Conservation (phyloP, 2,797 vertebrate genomes). For the Enteromius trimaculatus region DNA sequence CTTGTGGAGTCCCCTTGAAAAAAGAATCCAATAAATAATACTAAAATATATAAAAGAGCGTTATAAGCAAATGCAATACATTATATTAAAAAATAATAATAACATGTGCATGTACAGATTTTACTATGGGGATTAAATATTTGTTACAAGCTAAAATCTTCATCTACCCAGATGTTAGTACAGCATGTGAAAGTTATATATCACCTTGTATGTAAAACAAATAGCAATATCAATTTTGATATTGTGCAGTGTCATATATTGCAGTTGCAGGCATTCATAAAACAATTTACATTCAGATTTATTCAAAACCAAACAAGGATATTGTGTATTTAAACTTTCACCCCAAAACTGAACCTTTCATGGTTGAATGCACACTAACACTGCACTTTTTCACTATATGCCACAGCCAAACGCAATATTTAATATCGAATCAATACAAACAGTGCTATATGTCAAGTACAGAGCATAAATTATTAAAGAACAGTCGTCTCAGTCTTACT, state of each 20-base stretch:
- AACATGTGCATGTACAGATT: not conserved
- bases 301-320: not conserved
- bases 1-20: not conserved
- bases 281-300: not conserved
- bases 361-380: not conserved
- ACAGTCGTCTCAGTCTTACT: not conserved
- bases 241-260: not conserved
- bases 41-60: not conserved
- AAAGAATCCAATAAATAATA: not conserved
- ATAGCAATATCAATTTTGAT: not conserved
- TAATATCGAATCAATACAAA: conserved; percentile 33
- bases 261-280: not conserved
- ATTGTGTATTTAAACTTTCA: not conserved
- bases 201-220: not conserved
- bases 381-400: not conserved
- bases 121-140: not conserved
- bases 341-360: not conserved
- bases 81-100: not conserved
- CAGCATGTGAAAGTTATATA: not conserved
- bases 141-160: not conserved
- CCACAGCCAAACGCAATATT: not conserved
- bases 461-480: conserved; percentile 39
- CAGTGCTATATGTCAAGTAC: conserved; percentile 6
- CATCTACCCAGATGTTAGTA: not conserved
- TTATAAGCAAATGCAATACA: not conserved